Evolutionary conservation across 2,113 vertebrate species (phyloP).

Genomic region (Falcunculus frontatus): DNA sequence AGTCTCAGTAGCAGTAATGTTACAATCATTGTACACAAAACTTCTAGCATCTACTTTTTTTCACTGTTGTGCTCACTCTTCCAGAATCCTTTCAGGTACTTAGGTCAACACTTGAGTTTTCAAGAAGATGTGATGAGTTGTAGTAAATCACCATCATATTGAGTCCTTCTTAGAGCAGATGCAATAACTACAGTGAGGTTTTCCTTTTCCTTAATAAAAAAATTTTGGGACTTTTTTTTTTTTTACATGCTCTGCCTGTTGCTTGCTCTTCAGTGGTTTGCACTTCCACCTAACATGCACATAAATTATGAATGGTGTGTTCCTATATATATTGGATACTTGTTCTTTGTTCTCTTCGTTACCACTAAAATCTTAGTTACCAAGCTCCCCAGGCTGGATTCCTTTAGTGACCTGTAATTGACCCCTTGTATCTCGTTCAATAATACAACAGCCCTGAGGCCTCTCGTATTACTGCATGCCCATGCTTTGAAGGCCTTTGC

Average conservation of each 20-base stretch:
- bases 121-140: neutral
- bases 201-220: neutral
- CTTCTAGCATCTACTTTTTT: neutral
- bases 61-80: neutral
- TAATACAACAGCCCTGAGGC: neutral
- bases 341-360: neutral
- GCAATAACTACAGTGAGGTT: neutral
- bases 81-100: neutral
- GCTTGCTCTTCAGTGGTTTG: neutral
- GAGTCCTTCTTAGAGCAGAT: neutral
- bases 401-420: neutral
- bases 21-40: neutral
- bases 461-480: rapidly evolving
- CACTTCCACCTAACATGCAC: neutral
- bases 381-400: neutral
- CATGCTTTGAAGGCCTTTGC: neutral
- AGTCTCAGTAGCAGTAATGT: neutral
- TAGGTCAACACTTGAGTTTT: neutral
- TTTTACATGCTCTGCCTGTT: neutral
- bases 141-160: neutral
- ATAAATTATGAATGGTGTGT: neutral
- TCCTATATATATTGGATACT: neutral
- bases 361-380: neutral
- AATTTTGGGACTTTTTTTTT: neutral
- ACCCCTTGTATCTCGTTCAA: neutral